Conservation (phyloP, 2,797 vertebrate species). For the Chaetophractus vellerosus region DNA sequence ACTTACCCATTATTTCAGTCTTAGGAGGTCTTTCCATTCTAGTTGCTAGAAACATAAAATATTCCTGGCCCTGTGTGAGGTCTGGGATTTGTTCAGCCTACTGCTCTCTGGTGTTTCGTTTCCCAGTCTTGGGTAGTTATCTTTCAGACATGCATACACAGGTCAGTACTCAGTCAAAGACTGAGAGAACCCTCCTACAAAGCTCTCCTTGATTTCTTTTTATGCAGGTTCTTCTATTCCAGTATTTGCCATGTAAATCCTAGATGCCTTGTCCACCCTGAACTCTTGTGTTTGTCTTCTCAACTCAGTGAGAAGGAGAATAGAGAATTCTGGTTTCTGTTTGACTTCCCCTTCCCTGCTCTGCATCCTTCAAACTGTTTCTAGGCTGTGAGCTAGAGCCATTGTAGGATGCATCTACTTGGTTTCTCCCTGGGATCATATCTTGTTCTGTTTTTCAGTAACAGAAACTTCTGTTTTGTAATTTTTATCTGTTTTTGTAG, state of each 20-base stretch:
- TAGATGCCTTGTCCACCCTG: neutral
- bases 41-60: neutral
- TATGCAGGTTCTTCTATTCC: accelerated
- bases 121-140: neutral
- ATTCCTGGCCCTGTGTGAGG: neutral
- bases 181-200: neutral
- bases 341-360: neutral
- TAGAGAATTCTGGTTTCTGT: neutral
- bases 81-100: neutral
- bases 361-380: neutral
- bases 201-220: neutral
- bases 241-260: neutral
- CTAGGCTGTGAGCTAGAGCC: neutral
- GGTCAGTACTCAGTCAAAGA: neutral
- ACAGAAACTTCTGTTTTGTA: neutral
- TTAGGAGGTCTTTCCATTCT: neutral
- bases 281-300: neutral
- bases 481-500: conserved; percentile 1
- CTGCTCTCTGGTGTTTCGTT: neutral
- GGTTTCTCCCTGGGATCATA: neutral
- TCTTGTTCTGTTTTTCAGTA: neutral
- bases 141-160: too few relatives aligned
- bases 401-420: neutral
- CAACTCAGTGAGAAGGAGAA: neutral
- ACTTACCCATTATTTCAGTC: neutral